Evolutionary conservation across 2,797 vertebrate species (phyloP).

Genomic region (Malurus leucopterus): DNA sequence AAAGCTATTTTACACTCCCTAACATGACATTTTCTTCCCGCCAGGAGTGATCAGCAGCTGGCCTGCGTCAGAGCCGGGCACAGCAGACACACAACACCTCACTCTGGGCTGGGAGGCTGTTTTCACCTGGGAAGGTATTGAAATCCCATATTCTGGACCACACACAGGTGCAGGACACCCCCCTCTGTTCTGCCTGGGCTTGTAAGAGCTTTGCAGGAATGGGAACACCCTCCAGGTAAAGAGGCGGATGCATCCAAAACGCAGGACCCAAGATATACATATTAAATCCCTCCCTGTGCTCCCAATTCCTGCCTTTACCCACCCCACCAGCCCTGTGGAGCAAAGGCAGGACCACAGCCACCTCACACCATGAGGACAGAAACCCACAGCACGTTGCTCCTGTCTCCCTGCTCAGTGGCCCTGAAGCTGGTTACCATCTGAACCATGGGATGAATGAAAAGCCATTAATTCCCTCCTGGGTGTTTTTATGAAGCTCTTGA

Average conservation of each 20-base stretch:
- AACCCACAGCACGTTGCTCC: accelerated
- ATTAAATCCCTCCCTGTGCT: neutral
- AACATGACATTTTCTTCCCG: neutral
- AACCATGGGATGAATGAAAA: neutral
- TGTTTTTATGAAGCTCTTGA: neutral
- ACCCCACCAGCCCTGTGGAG: neutral
- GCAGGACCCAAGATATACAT: accelerated
- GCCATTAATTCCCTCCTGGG: neutral
- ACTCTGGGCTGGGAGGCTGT: neutral
- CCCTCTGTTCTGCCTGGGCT: neutral
- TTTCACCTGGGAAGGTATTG: neutral
- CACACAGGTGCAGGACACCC: accelerated
- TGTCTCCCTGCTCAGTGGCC: neutral
- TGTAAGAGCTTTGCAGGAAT: neutral
- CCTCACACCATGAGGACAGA: accelerated
- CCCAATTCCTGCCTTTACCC: accelerated
- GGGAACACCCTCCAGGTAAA: neutral
- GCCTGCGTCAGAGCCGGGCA: neutral
- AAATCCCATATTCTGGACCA: accelerated
- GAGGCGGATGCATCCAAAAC: neutral
- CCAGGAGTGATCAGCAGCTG: neutral
- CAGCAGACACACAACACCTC: neutral
- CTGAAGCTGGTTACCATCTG: neutral
- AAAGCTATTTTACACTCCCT: neutral
- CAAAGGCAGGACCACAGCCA: neutral